Base-by-base conservation (phyloP, 2,113 vertebrate genomes). In the Argyrosomus japonicus region DNA sequence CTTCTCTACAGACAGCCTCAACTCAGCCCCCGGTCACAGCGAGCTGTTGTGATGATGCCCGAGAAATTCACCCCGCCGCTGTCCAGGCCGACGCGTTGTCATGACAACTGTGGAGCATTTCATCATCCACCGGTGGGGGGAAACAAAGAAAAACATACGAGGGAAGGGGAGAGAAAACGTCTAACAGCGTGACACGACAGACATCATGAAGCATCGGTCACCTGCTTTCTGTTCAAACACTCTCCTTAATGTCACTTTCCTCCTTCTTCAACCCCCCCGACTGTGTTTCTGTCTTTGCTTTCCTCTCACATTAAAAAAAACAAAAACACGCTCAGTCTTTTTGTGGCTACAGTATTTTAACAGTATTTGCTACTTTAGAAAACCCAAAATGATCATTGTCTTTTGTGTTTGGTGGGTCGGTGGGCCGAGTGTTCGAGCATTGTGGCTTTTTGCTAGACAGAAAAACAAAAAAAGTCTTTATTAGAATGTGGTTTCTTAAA, bases 401-500 rank as follows among this genome's bases (percentile, higher is more conserved):
- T 85, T 86, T 70, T 51, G 81, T 82, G 87, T 74, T 40, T 7
- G 25, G 72, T 78, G 88, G 88, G 56, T 40, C 58, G 25, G 61
- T 50, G 67, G 72, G 77, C 64, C 15, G 63, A 78, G 78, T 48
- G 77, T 74, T 74, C 3, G 43, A 87, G 79, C 83, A 5, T 86
- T 25, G 91, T 91, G 85, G 82, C 84, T 90, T 90, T 68, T 90
- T 70, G 73, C 61, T 88, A 80, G 86, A 84, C 82, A 86, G 70
- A 71, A 83, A 91, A 63, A 70, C 65, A 68, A 75, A 71, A 61
- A 65, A 61, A 23, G 71, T 87, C 60, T 87, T 85, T 87, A 73
- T 81, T 93, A 92, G 92, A 93, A 92, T 92, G 92, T 92, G 88
- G 75, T 92, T 93, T 93, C 82, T 79, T 90, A 87, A 83, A 89